Evolutionary conservation across 2,113 vertebrate genomes (phyloP).

Genomic region (Antechinus stuartii): DNA sequence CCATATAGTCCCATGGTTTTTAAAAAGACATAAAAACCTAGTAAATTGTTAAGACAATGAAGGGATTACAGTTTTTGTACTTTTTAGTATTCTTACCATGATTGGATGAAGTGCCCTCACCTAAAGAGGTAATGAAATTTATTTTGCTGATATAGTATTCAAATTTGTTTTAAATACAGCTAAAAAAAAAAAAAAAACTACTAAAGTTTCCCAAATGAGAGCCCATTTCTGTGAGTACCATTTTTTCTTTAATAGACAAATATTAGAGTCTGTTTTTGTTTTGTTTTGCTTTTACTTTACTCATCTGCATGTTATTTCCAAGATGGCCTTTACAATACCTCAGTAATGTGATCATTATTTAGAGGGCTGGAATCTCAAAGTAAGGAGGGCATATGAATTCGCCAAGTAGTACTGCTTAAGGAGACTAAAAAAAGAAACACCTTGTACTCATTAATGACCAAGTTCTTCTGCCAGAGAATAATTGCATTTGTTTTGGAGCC

Average conservation of each 20-base stretch:
- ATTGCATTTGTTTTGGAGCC: constrained; percentile 58
- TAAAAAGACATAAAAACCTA: background rate
- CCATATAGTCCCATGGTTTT: constrained; percentile 2
- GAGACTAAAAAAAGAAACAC: constrained; percentile 22
- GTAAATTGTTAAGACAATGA: constrained; percentile 6
- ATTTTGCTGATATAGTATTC: background rate
- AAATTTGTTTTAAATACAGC: background rate
- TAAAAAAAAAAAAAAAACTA: constrained; percentile 4
- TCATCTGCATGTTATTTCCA: background rate
- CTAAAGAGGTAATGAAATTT: constrained; percentile 32
- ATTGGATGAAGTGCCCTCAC: constrained; percentile 18
- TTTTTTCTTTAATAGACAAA: background rate
- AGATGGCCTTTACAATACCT: background rate
- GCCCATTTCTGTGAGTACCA: background rate
- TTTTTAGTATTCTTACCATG: background rate
- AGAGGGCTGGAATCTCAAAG: background rate
- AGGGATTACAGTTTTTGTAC: constrained; percentile 24
- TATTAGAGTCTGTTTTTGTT: background rate
- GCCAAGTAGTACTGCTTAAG: background rate
- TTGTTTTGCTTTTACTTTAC: background rate
- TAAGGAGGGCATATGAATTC: background rate
- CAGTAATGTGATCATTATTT: background rate
- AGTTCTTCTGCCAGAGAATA: constrained; percentile 33
- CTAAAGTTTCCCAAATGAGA: background rate
- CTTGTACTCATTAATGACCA: constrained; percentile 40